phyloP scores from a whole-genome alignment of 2,797 vertebrate genomes.

The Phoeniculus purpureus region DNA sequence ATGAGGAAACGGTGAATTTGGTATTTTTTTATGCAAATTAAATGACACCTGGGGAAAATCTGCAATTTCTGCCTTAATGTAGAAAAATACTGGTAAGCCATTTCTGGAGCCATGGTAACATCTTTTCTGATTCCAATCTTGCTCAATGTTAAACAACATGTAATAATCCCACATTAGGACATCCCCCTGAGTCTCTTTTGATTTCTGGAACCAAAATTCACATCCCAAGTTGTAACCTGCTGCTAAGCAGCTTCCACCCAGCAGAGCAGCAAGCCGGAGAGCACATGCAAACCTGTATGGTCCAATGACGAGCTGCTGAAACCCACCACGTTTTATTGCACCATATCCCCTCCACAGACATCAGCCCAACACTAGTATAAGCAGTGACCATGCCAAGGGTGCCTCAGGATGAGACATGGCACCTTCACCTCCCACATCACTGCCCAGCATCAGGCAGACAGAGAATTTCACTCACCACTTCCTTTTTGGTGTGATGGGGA shows the following conservation, averaged over 20 bases:
- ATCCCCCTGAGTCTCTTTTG: neutral
- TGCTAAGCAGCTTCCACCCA: neutral
- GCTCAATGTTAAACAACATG: neutral
- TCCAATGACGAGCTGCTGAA: neutral
- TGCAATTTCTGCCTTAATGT: neutral
- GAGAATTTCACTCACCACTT: neutral
- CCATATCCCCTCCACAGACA: neutral
- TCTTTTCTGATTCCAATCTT: neutral
- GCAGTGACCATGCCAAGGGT: neutral
- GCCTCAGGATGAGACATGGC: neutral
- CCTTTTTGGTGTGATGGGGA: neutral
- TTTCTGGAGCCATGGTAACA: neutral
- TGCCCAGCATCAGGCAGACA: neutral
- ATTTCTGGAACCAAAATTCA: neutral
- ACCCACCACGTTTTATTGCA: accelerated
- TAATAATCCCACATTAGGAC: neutral
- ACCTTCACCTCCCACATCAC: neutral
- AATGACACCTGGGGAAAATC: neutral
- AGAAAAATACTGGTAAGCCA: neutral
- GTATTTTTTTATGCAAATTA: neutral
- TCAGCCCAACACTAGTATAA: accelerated
- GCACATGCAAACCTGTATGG: accelerated
- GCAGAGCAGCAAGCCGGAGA: neutral
- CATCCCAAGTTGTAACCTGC: neutral
- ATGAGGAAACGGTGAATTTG: neutral